phyloP scores from a whole-genome alignment of 2,888 invertebrate genomes.

The Cancer borealis region DNA sequence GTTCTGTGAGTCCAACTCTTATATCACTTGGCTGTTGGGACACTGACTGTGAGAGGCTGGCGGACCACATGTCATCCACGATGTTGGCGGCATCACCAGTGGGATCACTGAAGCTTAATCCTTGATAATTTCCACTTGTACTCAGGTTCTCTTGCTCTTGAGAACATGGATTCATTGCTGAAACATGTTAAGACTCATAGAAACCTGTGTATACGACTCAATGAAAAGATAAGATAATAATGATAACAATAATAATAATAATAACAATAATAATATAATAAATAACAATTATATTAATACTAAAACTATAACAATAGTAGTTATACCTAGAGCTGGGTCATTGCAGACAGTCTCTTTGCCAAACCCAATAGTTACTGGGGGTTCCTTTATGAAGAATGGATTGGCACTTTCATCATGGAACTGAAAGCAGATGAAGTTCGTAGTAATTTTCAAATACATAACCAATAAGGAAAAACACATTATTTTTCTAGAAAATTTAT shows the following conservation, averaged over 20 bases:
- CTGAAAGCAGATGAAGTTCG: background rate
- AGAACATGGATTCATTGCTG: background rate
- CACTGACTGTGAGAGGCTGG: slow-evolving; percentile 26
- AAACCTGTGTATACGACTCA: background rate
- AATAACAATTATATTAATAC: too few relatives aligned
- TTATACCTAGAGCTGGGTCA: background rate
- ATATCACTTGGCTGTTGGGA: background rate
- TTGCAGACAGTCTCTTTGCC: slow-evolving; percentile 49
- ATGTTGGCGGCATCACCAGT: slow-evolving; percentile 62
- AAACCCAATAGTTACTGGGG: background rate
- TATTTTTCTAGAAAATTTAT: background rate
- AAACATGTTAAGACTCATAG: slow-evolving; percentile 2
- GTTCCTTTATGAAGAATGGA: slow-evolving; percentile 23
- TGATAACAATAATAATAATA: too few relatives aligned
- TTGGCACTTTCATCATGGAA: slow-evolving; percentile 45
- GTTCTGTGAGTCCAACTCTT: background rate
- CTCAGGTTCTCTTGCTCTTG: background rate
- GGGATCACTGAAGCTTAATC: slow-evolving; percentile 63
- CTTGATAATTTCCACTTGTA: slow-evolving; percentile 57
- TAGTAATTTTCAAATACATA: background rate
- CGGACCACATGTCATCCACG: slow-evolving; percentile 61
- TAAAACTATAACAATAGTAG: too few relatives aligned
- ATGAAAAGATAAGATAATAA: too few relatives aligned
- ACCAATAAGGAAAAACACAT: background rate
- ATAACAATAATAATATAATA: too few relatives aligned